These are phyloP conservation scores for Burhinus bistriatus DNA, from an alignment of 2,113 vertebrate species.

Conservation along the genomic window DNA sequence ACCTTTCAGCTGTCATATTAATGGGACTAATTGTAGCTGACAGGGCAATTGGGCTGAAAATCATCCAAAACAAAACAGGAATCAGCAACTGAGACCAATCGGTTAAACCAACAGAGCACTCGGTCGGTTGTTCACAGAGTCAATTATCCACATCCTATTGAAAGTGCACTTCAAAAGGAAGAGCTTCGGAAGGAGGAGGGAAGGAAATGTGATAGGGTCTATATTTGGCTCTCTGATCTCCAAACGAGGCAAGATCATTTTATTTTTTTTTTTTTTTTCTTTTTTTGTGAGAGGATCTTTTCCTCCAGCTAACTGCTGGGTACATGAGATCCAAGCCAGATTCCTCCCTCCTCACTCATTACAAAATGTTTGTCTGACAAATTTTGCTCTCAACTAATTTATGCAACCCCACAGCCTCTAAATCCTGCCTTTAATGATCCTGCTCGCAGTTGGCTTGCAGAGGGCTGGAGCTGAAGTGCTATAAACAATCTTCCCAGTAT, in stretches of 20 bases:
- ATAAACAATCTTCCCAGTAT: constrained; percentile 17
- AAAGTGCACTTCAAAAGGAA: constrained; percentile 60
- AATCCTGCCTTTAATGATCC: constrained; percentile 13
- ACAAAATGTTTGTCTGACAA: background rate
- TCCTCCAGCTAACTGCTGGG: background rate
- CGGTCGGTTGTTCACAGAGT: background rate
- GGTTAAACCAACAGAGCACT: constrained; percentile 45
- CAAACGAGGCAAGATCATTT: background rate
- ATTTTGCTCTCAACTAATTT: background rate
- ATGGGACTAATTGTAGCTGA: constrained; percentile 42
- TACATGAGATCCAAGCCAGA: background rate
- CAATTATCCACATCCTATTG: constrained; percentile 63
- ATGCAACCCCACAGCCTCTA: background rate
- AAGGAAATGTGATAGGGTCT: constrained; percentile 37
- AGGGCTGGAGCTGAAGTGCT: background rate
- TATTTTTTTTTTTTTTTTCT: background rate
- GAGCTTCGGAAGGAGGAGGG: constrained; percentile 41
- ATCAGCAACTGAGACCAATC: constrained; percentile 32
- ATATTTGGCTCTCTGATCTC: constrained; percentile 58
- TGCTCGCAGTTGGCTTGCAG: background rate
- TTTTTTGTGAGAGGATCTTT: background rate
- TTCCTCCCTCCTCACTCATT: background rate
- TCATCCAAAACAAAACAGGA: constrained; percentile 59
- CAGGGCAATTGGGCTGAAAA: constrained; percentile 49
- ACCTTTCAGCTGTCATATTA: constrained; percentile 35